Base-by-base conservation (phyloP, 2,888 invertebrate species). In the Caenorhabditis sp. region DNA sequence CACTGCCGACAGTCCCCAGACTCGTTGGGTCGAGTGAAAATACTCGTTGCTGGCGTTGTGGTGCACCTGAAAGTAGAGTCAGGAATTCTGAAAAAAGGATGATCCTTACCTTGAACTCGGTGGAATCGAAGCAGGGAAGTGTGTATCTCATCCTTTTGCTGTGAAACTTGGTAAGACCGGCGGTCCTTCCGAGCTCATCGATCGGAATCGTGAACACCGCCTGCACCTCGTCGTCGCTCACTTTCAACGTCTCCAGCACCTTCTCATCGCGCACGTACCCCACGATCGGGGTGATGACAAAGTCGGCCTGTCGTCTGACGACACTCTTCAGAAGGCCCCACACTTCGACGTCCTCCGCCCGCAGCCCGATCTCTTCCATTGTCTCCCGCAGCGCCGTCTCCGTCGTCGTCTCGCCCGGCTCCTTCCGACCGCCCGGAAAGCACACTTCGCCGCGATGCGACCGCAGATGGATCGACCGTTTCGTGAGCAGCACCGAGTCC, bases 371-470 rank as follows among this genome's bases (percentile, higher is more conserved):
- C 71, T 86, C 86, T 65, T 86, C 86, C 6, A 63, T 27, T 9
- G 86, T 80, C 65, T 86, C 86, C 52, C 86, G 58, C 5, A 86
- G 35, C 1, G 86, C 86, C 3, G 86, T 83, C 78, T 77, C 37
- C n/a, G 80, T 77, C 17, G 72, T 45, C 2, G 77, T 76, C 52
- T 87, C 87, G 32, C 79, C 80, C n/a, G 81, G 53, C 9, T 87
- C 86, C 15, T 71, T 65, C 26, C 78, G 63, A 39, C 87, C 87
- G 7, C 87, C 87, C n/a, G 87, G 87, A 61, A 87, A 87, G 39
- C 86, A 87, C 5, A 86, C 78, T 77, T 86, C 86, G 20, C 86
- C 86, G 0, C 86, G 78, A 70, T 86, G 86, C 3, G 81, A 77
- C n/a, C 83, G 65, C 27, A 86, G 59, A 32, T 79, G 75, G 48